phyloP scores from a whole-genome alignment of 2,113 vertebrate species.

The Oophaga pumilio region DNA sequence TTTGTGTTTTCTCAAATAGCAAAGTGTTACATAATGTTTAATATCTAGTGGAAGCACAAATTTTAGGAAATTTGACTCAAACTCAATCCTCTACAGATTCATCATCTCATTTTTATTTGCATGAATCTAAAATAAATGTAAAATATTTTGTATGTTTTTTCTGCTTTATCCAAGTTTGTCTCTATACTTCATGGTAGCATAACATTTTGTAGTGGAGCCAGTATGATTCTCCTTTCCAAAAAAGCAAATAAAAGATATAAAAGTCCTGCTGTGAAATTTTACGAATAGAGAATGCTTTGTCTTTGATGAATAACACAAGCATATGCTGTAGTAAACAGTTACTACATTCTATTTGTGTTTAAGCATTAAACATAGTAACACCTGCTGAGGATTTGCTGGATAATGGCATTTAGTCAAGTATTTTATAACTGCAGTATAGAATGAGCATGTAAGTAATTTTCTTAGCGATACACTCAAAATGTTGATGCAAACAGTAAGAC shows the following conservation, averaged over 20 bases:
- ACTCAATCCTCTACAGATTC: too few species aligned
- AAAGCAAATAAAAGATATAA: conserved; percentile 11
- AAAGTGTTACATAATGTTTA: too few species aligned
- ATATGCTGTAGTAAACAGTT: conserved; percentile 50
- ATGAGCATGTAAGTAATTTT: conserved; percentile 41
- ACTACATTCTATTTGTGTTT: conserved; percentile 48
- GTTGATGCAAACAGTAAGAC: conserved; percentile 24
- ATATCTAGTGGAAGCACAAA: too few species aligned
- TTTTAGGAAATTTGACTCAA: too few species aligned
- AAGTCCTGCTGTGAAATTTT: not conserved
- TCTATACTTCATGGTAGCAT: not conserved
- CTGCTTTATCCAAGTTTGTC: not conserved
- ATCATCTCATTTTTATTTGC: too few species aligned
- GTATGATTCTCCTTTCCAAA: not conserved
- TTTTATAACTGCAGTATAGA: conserved; percentile 30
- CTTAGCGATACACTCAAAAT: conserved; percentile 38
- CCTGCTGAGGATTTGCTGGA: conserved; percentile 44
- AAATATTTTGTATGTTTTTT: not conserved
- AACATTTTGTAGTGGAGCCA: not conserved
- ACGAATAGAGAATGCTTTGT: conserved; percentile 12
- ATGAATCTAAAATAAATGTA: too few species aligned
- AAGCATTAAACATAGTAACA: conserved; percentile 36
- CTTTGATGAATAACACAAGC: conserved; percentile 46
- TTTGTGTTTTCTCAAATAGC: too few species aligned
- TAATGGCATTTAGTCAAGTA: conserved; percentile 33